phyloP scores from a whole-genome alignment of 2,888 invertebrate genomes.

The Heliconius cydno region DNA sequence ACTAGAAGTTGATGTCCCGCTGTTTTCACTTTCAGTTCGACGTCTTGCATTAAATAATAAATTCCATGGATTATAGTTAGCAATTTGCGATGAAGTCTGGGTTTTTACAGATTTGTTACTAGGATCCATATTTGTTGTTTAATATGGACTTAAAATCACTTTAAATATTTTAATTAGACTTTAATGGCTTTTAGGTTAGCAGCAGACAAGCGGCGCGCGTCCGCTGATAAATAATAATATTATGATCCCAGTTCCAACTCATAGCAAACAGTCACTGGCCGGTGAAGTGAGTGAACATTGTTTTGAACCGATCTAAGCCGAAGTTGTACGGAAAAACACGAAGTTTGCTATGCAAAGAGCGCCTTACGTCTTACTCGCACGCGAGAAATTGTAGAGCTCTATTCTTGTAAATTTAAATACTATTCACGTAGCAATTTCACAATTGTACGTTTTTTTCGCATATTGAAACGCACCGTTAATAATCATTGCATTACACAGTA shows the following conservation, averaged over 20 bases:
- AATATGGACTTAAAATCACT: not conserved
- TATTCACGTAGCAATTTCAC: not conserved
- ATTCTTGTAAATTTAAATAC: not conserved
- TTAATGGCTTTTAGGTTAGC: conserved; percentile 15
- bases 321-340: conserved; percentile 67
- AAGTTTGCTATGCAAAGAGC: conserved; percentile 57
- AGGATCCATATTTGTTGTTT: conserved; percentile 61
- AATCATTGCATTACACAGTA: not conserved
- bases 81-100: conserved; percentile 57
- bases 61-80: conserved; percentile 74
- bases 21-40: conserved; percentile 76
- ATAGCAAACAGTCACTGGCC: conserved; percentile 57
- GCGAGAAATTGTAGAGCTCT: not conserved
- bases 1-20: conserved; percentile 66
- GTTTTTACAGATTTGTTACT: conserved; percentile 63
- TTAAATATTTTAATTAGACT: conserved; percentile 7
- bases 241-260: conserved; percentile 58
- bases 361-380: conserved; percentile 1
- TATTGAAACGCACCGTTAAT: not conserved
- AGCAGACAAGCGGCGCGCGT: conserved; percentile 56
- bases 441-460: not conserved
- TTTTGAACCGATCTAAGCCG: conserved; percentile 73
- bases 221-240: conserved; percentile 63
- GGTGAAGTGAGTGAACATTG: conserved; percentile 55
- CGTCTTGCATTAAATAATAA: conserved; percentile 70